These are phyloP conservation scores for Onychostruthus taczanowskii DNA, from an alignment of 2,113 vertebrate species.

Conservation along the genomic window DNA sequence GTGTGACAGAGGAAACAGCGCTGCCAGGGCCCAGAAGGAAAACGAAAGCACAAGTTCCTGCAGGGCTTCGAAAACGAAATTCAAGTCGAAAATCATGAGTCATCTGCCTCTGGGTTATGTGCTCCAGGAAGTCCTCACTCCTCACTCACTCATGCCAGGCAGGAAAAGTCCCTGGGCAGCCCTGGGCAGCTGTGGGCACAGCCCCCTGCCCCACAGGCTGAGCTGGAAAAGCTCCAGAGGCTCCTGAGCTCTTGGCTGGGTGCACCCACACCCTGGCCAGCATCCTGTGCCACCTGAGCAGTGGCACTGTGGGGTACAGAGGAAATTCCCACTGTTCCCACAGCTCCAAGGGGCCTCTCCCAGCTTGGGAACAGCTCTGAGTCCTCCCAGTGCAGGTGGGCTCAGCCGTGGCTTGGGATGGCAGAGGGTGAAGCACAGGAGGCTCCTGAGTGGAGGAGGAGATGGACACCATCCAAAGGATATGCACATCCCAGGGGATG, in stretches of 20 bases:
- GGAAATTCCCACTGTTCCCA: neutral
- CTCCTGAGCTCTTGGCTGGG: neutral
- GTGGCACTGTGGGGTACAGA: rapidly evolving
- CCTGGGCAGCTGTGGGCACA: rapidly evolving
- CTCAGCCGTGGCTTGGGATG: neutral
- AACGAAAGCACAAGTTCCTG: slow-evolving; percentile 23
- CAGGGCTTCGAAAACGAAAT: rapidly evolving
- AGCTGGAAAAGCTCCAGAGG: neutral
- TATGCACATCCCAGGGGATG: neutral
- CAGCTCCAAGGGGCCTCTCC: neutral
- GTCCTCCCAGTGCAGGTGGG: rapidly evolving
- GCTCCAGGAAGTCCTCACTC: neutral
- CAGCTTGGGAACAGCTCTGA: neutral
- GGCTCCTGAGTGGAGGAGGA: neutral
- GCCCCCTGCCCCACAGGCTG: neutral
- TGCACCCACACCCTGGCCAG: neutral
- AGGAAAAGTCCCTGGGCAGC: neutral
- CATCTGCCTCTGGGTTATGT: neutral
- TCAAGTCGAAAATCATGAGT: neutral
- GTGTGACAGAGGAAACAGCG: neutral
- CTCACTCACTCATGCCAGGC: neutral
- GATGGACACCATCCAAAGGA: neutral
- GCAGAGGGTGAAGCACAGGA: neutral
- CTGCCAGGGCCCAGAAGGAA: neutral
- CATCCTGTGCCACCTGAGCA: rapidly evolving